phyloP scores from a whole-genome alignment of 1,140 invertebrate genomes.

The Manduca sexta region DNA sequence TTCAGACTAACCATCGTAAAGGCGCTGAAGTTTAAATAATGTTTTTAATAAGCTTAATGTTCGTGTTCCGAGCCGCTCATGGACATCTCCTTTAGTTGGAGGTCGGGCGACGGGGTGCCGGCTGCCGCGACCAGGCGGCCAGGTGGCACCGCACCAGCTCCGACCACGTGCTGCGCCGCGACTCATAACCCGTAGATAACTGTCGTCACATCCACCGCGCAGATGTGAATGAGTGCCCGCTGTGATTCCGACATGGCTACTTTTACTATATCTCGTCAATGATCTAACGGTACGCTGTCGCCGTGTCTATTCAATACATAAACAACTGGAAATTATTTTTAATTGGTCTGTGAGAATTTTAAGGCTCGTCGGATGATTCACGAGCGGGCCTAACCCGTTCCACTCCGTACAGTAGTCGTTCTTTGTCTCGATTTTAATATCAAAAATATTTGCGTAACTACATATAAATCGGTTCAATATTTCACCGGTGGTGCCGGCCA shows the following conservation, averaged over 20 bases:
- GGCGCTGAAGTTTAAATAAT: too few species aligned
- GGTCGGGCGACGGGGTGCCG: slow-evolving; percentile 40
- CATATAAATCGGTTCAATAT: slow-evolving; percentile 55
- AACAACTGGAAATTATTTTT: slow-evolving; percentile 44
- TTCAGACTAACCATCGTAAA: too few species aligned
- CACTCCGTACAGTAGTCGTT: slow-evolving; percentile 25
- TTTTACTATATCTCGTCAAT: slow-evolving; percentile 34
- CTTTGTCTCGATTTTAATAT: slow-evolving; percentile 28
- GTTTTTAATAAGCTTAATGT: too few species aligned
- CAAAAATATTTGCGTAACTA: slow-evolving; percentile 32
- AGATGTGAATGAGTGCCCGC: slow-evolving; percentile 40
- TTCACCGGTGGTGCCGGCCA: slow-evolving; percentile 24
- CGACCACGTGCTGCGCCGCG: slow-evolving; percentile 38
- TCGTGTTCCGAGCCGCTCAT: neutral
- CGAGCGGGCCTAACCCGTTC: slow-evolving; percentile 24
- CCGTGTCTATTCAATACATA: slow-evolving; percentile 38
- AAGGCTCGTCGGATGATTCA: slow-evolving; percentile 38
- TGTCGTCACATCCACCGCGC: slow-evolving; percentile 31
- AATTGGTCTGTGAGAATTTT: slow-evolving; percentile 39
- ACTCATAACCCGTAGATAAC: slow-evolving; percentile 30
- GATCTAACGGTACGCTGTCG: slow-evolving; percentile 37
- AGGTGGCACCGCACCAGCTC: slow-evolving; percentile 25
- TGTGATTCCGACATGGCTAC: slow-evolving; percentile 51
- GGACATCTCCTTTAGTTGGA: slow-evolving; percentile 11
- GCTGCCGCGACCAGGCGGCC: too few species aligned